phyloP scores from a whole-genome alignment of 2,888 invertebrate genomes.

The Tubulanus polymorphus region DNA sequence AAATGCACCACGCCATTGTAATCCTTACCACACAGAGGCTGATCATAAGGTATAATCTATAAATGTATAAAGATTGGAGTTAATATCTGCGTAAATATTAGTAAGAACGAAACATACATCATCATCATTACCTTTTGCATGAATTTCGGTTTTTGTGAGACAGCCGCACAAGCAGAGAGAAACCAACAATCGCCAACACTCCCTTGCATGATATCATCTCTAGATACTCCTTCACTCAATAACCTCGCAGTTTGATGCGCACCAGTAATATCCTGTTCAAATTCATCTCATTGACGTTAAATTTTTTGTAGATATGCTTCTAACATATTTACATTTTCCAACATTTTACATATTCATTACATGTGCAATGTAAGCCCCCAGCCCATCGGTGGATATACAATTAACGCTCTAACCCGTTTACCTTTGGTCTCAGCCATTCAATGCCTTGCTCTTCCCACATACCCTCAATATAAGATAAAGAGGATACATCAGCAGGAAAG shows the following conservation, averaged over 20 bases:
- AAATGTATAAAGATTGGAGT: conserved; percentile 2
- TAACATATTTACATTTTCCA: not conserved
- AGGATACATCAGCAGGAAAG: conserved; percentile 53
- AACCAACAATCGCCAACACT: conserved; percentile 57
- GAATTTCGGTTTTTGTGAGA: conserved; percentile 49
- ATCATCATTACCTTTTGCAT: conserved; percentile 44
- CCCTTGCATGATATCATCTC: conserved; percentile 58
- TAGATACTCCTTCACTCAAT: conserved; percentile 55
- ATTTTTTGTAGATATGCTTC: too few species aligned
- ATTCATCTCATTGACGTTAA: too few species aligned
- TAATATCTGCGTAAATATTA: not conserved
- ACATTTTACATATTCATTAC: not conserved
- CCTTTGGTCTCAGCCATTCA: conserved; percentile 55
- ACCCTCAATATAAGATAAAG: conserved; percentile 51
- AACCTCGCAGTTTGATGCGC: too few species aligned
- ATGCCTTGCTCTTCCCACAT: conserved; percentile 32
- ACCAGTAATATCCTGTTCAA: too few species aligned
- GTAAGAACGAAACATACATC: not conserved
- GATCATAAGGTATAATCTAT: conserved; percentile 45
- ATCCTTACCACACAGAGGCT: conserved; percentile 35
- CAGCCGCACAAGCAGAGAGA: conserved; percentile 55
- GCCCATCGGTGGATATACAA: too few species aligned
- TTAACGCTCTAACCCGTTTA: too few species aligned
- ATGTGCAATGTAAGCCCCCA: conserved; percentile 3
- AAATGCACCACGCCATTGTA: conserved; percentile 52